These are phyloP conservation scores for Rhizomys pruinosus DNA, from an alignment of 2,113 vertebrate genomes.

Conservation along the genomic window DNA sequence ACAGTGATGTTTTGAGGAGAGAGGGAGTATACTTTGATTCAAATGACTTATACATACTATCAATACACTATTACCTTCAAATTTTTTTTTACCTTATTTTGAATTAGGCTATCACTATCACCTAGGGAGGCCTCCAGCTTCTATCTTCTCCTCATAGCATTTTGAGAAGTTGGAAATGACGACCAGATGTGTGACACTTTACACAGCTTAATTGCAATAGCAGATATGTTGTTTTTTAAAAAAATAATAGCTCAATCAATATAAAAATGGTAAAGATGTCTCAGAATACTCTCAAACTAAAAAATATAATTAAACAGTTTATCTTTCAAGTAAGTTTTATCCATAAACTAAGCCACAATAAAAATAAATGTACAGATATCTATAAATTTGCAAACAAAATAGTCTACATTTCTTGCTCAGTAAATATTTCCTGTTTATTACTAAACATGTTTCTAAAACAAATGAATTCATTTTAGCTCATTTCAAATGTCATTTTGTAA, in stretches of 20 bases:
- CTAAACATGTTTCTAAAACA: slow-evolving; percentile 28
- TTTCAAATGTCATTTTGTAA: slow-evolving; percentile 63
- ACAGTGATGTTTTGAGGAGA: neutral
- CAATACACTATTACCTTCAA: neutral
- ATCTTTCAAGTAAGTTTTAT: neutral
- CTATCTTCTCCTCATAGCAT: neutral
- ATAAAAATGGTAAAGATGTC: neutral
- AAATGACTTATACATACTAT: neutral
- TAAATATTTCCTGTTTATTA: slow-evolving; percentile 67
- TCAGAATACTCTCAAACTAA: neutral
- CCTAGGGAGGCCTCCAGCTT: no score
- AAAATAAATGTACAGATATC: slow-evolving; percentile 41
- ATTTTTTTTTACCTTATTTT: neutral
- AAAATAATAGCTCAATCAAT: neutral
- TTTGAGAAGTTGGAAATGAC: no score
- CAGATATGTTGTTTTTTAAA: neutral
- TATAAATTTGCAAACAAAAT: slow-evolving; percentile 8
- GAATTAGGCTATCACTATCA: neutral
- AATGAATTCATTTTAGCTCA: slow-evolving; percentile 32
- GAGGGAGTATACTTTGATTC: neutral
- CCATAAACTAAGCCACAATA: neutral
- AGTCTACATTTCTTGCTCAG: slow-evolving; percentile 39
- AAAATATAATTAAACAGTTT: neutral
- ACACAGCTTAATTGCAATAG: neutral
- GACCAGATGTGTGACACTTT: neutral